phyloP scores from a whole-genome alignment of 2,113 vertebrate species.

The Sapajus apella region DNA sequence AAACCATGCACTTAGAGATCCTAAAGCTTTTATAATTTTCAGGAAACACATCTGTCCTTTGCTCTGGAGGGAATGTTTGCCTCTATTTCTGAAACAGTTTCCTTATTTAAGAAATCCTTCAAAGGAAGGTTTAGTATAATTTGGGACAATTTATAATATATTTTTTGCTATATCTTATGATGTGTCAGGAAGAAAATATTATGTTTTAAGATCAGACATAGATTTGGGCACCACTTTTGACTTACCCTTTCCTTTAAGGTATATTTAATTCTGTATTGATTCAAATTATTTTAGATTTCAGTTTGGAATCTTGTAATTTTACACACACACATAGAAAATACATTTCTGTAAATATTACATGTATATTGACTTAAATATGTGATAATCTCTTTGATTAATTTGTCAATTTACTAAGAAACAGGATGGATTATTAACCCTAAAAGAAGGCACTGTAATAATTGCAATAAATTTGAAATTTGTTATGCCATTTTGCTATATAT shows the following conservation, averaged over 20 bases:
- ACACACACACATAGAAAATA: background rate
- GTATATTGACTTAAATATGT: background rate
- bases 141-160: background rate
- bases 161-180: background rate
- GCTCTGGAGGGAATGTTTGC: background rate
- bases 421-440: background rate
- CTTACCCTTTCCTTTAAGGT: background rate
- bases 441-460: background rate
- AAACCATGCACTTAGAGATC: background rate
- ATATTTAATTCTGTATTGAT: background rate
- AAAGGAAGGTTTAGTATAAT: background rate
- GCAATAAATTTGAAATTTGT: background rate
- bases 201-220: background rate
- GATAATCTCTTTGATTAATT: background rate
- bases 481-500: background rate
- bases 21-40: background rate
- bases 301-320: background rate
- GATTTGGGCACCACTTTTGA: background rate
- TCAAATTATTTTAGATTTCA: slow-evolving; percentile 11
- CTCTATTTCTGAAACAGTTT: background rate
- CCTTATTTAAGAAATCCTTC: background rate
- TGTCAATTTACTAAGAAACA: background rate
- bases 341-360: background rate
- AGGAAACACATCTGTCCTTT: background rate
- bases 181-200: background rate